Percentiles rank a stretch among this genome's conserved stretches.
phyloP scores from a whole-genome alignment of 2,797 vertebrate genomes.

The Sphaeramia orbicularis region DNA sequence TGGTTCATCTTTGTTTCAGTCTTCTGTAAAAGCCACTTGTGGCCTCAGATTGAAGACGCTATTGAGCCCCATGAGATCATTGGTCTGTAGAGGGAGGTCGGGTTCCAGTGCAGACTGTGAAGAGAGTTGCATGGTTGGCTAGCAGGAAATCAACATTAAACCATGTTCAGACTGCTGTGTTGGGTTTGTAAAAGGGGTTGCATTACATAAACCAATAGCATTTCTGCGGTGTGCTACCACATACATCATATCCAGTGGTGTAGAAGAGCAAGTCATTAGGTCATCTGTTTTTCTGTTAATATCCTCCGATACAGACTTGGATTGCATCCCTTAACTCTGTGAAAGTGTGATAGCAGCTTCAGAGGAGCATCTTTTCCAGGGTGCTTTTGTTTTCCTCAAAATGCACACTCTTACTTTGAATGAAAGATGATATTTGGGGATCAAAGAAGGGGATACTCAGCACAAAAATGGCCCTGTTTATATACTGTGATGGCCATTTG shows the following conservation, averaged over 20 bases:
- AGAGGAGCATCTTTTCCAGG: conserved; percentile 16
- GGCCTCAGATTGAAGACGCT: conserved; percentile 16
- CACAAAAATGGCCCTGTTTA: conserved; percentile 71
- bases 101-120: conserved; percentile 19
- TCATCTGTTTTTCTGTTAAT: not conserved
- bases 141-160: conserved; percentile 3
- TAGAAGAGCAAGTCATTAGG: not conserved
- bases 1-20: conserved; percentile 1
- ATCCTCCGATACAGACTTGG: not conserved
- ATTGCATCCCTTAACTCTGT: not conserved
- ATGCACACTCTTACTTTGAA: conserved; percentile 24
- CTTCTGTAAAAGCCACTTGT: conserved; percentile 5
- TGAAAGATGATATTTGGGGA: conserved; percentile 43
- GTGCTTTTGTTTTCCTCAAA: not conserved
- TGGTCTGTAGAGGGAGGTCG: conserved; percentile 24
- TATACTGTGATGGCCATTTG: conserved; percentile 75
- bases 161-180: conserved; percentile 14
- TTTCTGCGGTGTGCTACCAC: not conserved
- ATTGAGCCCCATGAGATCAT: conserved; percentile 37
- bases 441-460: conserved; percentile 68
- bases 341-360: not conserved
- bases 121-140: not conserved
- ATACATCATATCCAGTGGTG: not conserved
- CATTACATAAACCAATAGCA: not conserved
- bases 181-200: not conserved